A percentile compares a stretch with the other conserved stretches of the same genome.
phyloP scores from a whole-genome alignment of 2,113 vertebrate genomes.

The Suricata suricatta region DNA sequence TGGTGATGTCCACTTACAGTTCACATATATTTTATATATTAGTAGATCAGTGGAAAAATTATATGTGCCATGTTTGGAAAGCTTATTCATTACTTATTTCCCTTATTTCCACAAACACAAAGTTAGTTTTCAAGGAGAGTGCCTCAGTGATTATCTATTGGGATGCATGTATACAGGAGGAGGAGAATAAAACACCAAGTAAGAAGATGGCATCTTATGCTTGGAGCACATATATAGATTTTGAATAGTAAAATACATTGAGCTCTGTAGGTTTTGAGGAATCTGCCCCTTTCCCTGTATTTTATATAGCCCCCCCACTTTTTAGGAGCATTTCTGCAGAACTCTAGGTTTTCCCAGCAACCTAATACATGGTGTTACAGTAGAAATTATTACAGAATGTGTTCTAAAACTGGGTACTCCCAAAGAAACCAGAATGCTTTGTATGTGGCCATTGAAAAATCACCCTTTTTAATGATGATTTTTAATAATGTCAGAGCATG shows the following conservation, averaged over 20 bases:
- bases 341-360: not conserved
- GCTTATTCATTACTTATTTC: not conserved
- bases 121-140: slow-evolving; percentile 9
- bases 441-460: not conserved
- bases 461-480: not conserved
- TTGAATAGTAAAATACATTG: not conserved
- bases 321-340: not conserved
- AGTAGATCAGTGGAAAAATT: not conserved
- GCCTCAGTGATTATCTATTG: not conserved
- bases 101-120: not conserved
- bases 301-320: not conserved
- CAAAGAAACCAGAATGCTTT: not conserved
- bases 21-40: not conserved
- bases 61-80: not conserved
- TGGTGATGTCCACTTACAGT: not conserved
- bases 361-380: not conserved
- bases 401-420: not conserved
- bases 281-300: not conserved
- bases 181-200: not conserved
- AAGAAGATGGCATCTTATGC: not conserved
- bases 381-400: not conserved
- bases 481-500: not conserved
- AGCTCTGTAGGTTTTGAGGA: not conserved
- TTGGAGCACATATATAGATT: not conserved
- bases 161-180: not conserved